These are phyloP conservation scores for Platyrinchus mystaceus DNA, from an alignment of 2,797 vertebrate species.

Conservation along the genomic window DNA sequence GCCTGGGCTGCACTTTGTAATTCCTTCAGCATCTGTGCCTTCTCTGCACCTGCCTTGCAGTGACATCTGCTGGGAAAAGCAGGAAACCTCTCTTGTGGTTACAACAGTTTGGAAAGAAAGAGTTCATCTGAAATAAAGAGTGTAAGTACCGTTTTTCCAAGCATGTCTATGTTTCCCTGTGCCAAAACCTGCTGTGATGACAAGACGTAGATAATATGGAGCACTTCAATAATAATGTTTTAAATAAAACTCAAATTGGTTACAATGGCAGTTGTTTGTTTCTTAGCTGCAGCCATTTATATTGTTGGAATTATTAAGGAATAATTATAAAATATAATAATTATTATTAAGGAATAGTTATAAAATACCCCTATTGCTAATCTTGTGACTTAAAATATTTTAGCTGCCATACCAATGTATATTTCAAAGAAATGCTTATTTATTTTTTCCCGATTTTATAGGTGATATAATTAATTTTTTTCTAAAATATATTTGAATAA, in stretches of 20 bases:
- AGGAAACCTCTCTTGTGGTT: neutral
- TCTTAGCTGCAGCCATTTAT: neutral
- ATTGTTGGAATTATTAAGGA: neutral
- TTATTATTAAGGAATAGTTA: neutral
- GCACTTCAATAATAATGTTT: neutral
- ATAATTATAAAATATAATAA: neutral
- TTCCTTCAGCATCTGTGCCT: neutral
- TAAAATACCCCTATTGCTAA: neutral
- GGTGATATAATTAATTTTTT: slow-evolving; percentile 48
- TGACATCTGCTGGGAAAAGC: slow-evolving; percentile 45
- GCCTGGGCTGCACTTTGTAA: neutral
- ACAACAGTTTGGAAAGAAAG: neutral
- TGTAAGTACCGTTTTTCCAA: neutral
- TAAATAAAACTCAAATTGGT: neutral
- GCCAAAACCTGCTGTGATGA: neutral
- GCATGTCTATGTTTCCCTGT: neutral
- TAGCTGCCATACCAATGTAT: neutral
- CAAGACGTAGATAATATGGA: neutral
- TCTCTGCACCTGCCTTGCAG: neutral
- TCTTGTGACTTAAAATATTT: neutral
- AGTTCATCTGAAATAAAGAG: neutral
- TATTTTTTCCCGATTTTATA: slow-evolving; percentile 80
- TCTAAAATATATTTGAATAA: neutral
- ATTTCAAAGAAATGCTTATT: slow-evolving; percentile 75
- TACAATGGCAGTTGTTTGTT: neutral